phyloP scores from a whole-genome alignment of 2,797 vertebrate species.

The Sebastes oblongus region DNA sequence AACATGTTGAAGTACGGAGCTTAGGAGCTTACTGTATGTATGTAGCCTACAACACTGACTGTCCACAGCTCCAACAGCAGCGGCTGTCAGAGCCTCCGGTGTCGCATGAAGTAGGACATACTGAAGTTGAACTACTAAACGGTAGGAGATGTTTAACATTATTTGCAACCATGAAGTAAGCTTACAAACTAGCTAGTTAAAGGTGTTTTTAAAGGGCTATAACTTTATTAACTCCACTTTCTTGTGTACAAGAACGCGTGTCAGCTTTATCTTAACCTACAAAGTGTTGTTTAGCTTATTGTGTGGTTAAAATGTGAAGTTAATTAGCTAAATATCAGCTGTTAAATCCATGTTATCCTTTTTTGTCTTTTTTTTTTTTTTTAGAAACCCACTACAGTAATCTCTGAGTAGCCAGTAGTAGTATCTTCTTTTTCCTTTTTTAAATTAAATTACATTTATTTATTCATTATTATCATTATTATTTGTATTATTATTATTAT shows the following conservation, averaged over 20 bases:
- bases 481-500: too few species aligned
- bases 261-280: neutral
- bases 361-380: too few species aligned
- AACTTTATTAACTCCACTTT: neutral
- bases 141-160: conserved; percentile 50
- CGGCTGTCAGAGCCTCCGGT: neutral
- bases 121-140: conserved; percentile 29
- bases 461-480: too few species aligned
- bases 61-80: too few species aligned
- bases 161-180: neutral
- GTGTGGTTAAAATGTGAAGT: neutral
- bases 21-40: neutral
- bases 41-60: too few species aligned
- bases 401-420: too few species aligned
- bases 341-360: neutral
- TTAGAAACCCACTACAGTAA: too few species aligned
- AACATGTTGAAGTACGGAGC: neutral
- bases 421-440: too few species aligned
- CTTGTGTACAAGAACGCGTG: neutral
- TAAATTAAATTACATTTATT: too few species aligned
- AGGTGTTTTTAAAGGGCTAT: neutral
- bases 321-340: neutral
- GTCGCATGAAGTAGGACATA: conserved; percentile 5
- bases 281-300: neutral
- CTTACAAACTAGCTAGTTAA: neutral